Base-by-base conservation (phyloP, 2,888 invertebrate genomes). In the Stictocephala bisonia region DNA sequence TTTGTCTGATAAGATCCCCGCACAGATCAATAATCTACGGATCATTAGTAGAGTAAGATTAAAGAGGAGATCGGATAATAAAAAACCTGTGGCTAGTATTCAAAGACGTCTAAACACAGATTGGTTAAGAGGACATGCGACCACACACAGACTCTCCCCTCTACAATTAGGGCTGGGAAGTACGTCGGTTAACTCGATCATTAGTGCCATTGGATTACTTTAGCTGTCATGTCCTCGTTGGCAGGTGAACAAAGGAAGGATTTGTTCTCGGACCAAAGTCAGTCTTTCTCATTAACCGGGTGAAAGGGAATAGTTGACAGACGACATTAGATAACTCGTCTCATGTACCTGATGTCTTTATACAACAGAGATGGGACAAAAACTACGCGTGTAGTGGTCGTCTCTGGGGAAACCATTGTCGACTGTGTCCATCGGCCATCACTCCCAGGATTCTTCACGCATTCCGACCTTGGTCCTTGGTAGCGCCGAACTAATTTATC, bases 371-470 rank as follows among this genome's bases (percentile, higher is more conserved):
- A n/a, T n/a, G n/a, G 60, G 60, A 60, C 60, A 60, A 60, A 60
- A 60, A 60, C 20, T n/a, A n/a, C 18, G 27, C 13, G 27, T 31
- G 60, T 35, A 20, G 35, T 60, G 60, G 60, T 29, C n/a, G n/a
- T n/a, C n/a, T n/a, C n/a, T n/a, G n/a, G n/a, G 29, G 27, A 31
- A 4, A n/a, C 40, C 22, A 60, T 60, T 60, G 60, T 60, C 60
- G 35, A 40, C 60, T 2, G 60, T 22, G 26, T n/a, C 18, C 60
- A 29, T 60, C 35, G 35, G 20, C 20, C 35, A 11, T 2, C 35
- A n/a, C n/a, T n/a, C n/a, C n/a, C n/a, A n/a, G n/a, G n/a, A 60
- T 60, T 60, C 60, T 60, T 35, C 60, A 40, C 40, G 60, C 60
- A 60, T 60, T 60, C 60, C 26, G 56, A 18, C 1, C 56, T 31